Base-by-base conservation (phyloP, 92 coral and sea anemone species). In the Parazoanthus darwini region DNA sequence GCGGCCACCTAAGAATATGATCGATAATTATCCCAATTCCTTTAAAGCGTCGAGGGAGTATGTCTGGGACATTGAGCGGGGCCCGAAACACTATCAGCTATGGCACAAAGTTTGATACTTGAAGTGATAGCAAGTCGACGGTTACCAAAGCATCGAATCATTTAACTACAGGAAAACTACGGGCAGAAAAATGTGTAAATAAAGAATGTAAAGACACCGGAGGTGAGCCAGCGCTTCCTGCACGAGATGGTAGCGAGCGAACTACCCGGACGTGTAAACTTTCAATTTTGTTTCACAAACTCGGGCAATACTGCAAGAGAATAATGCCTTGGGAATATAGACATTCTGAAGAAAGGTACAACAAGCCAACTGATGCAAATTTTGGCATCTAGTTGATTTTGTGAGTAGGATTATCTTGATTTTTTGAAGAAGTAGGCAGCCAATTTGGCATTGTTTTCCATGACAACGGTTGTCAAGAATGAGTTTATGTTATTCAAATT, bases 51-150 rank as follows among this genome's bases (percentile, higher is more conserved):
- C 98, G 16, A 80, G 92, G 90, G 98, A 97, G 65, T 86, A 92
- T 65, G 89, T 92, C 6, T 95, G 96, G 86, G 99, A 97, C 78
- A 82, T 91, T 65, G 90, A 90, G 56, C 91, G 99, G 80, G 98
- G 99, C 15, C 99, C 99, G 0, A 97, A 97, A 85, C 96, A 91
- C 86, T 97, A 90, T 70, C 90, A 94, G 78, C 88, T 97, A 11
- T 95, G 98, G 95, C 93, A 91, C 72, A 95, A 90, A 78, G 98
- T 95, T 23, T 95, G 78, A 79, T 5, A 77, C 8, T 44, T 42
- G 14, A 65, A 56, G 35, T 13, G 7, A 23, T 6, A 79, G 50
- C 22, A 20, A 29, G 13, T 58, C 63, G 42, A 0, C 42, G 26
- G 1, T 80, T 5, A 36, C 8, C 73, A 58, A 59, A 36, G 26